Conservation (phyloP, 2,797 vertebrate genomes). For the Pseudochromis fuscus region DNA sequence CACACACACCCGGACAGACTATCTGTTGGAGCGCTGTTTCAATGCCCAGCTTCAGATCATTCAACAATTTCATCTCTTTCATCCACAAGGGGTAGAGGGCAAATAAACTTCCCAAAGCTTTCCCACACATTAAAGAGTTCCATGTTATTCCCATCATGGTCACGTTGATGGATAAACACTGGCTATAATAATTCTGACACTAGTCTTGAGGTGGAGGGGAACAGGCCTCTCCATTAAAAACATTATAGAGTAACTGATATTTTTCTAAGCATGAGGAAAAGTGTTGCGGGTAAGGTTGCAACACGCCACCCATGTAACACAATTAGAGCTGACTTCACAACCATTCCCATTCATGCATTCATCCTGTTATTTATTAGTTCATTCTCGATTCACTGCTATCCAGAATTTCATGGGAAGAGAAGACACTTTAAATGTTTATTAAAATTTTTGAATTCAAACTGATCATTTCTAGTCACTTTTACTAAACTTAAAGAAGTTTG, state of each 20-base stretch:
- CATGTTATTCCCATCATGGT: slow-evolving; percentile 30
- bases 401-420: neutral
- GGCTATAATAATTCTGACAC: slow-evolving; percentile 39
- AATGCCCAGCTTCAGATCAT: slow-evolving; percentile 52
- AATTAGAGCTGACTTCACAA: slow-evolving; percentile 6
- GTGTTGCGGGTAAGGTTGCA: slow-evolving; percentile 4
- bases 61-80: slow-evolving; percentile 34
- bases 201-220: slow-evolving; percentile 29
- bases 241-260: slow-evolving; percentile 43
- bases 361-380: neutral
- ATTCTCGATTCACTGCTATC: neutral
- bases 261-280: slow-evolving; percentile 8
- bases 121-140: slow-evolving; percentile 53
- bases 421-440: neutral
- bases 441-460: neutral
- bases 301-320: neutral
- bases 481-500: neutral
- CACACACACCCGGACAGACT: slow-evolving; percentile 38
- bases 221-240: slow-evolving; percentile 24
- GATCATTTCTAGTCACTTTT: neutral
- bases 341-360: neutral
- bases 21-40: slow-evolving; percentile 36
- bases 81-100: slow-evolving; percentile 46
- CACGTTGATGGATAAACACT: slow-evolving; percentile 28
- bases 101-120: slow-evolving; percentile 52